Evolutionary conservation across 1,140 invertebrate genomes (phyloP).

Genomic region (Drosophila oshimai): DNA sequence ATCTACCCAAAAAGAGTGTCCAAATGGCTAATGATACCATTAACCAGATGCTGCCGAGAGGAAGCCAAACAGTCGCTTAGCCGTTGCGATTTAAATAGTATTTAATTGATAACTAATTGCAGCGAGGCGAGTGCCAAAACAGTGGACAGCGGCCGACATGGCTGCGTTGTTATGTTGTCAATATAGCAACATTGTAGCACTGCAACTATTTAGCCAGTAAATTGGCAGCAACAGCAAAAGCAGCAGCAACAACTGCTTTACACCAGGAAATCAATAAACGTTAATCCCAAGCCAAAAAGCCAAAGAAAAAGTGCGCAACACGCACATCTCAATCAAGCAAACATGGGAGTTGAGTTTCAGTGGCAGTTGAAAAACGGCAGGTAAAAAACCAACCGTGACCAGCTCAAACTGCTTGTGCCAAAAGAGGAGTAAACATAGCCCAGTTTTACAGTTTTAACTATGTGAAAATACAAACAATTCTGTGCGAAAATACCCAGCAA

Average conservation of each 20-base stretch:
- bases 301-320: neutral
- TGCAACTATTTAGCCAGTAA: conserved; percentile 34
- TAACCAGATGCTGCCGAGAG: neutral
- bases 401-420: conserved; percentile 4
- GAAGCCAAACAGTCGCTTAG: conserved; percentile 9
- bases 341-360: neutral
- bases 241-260: conserved; percentile 58
- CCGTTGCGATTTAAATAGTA: conserved; percentile 53
- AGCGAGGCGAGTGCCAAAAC: conserved; percentile 33
- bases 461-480: conserved; percentile 5
- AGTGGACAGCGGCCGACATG: conserved; percentile 22
- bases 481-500: neutral
- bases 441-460: neutral
- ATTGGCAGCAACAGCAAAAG: conserved; percentile 22
- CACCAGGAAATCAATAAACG: conserved; percentile 64
- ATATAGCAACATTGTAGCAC: conserved; percentile 2
- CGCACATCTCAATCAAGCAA: neutral
- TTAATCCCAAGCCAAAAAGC: neutral
- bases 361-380: neutral
- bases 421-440: conserved; percentile 4
- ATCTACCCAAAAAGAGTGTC: conserved; percentile 11
- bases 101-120: conserved; percentile 72
- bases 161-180: conserved; percentile 17
- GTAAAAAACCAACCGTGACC: neutral
- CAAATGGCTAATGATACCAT: neutral